Base-by-base conservation (phyloP, 2,113 vertebrate species). In the Dipodomys ordii region DNA sequence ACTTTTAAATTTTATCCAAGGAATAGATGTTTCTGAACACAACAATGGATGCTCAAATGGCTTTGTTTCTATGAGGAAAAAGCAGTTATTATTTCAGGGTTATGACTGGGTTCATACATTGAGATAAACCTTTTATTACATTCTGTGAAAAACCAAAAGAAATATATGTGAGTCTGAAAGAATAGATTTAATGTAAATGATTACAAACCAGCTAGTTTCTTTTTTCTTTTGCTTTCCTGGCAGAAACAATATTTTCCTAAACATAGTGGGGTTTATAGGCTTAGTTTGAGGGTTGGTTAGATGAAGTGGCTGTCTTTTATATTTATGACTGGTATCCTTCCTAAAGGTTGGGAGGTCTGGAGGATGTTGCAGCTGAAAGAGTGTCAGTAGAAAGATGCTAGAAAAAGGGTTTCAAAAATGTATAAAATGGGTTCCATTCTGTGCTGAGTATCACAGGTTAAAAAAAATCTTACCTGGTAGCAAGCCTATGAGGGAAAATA, bases 1-100 rank as follows among this genome's bases (percentile, higher is more conserved):
- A 85, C 87, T 98, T 93, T 97, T 98, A 97, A 99, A 99, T 97
- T 99, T 99, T 97, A 99, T 96, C 99, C 99, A 99, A 83, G 97
- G 97, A 88, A 98, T 88, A 13, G 30, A 96, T 32, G 98, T 98
- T 92, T 99, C 98, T 74, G 98, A 98, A 94, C 99, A 99, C 25
- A 97, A 91, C 68, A 97, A 94, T 92, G 98, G 98, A 35, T 97
- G 92, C 28, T 97, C 93, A 90, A 88, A 94, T 16, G 96, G 96
- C 93, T 98, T 98, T 84, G 97, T 98, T 90, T 98, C 99, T 99
- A 97, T 78, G 81, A 96, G 96, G 76, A 97, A 97, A 93, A 94
- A 96, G 95, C 82, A 97, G 88, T 93, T 95, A 92, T 97, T 97
- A 92, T 97, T 97, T 97, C 93, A 92, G 94, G 85, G 84, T 74